Base-by-base conservation (phyloP, 2,888 invertebrate genomes). In the Oasisia sp. region DNA sequence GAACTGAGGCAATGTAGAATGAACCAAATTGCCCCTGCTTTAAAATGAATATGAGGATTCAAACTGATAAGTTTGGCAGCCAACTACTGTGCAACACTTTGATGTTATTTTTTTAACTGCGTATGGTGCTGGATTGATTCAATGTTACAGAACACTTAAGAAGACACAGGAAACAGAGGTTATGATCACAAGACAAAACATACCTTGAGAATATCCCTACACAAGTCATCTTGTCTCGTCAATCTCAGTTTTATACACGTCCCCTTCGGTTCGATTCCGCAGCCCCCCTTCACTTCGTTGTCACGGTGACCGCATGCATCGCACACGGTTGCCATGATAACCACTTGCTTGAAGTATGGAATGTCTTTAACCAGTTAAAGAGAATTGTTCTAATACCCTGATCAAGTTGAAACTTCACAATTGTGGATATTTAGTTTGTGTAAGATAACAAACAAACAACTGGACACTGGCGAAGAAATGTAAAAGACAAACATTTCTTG, bases 311-410 rank as follows among this genome's bases (percentile, higher is more conserved):
- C 99, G 96, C 99, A 99, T 0, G 96, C 96, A 32, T 99, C 99
- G 96, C 99, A 99, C 0, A 97, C 97, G 0, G 99, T 99, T 0
- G 99, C 99, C 99, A 99, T 99, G 93, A 99, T 98, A 0, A 99
- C 98, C 9, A 96, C 98, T 96, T 99, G 98, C 96, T 99, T 99
- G 96, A 99, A 99, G 96, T 99, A 98, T 0, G 99, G 99, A 95
- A 99, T 98, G 94, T 98, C 97, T 97, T 95, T 19, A 19, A 74
- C 74, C 14, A 27, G 74, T 74, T 74, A 74, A 74, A 74, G 74
- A 50, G 12, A 50, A 50, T 7, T 50, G 50, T 50, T 50, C 50
- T 50, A 50, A 50, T 50, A 14, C 9, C 14, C 50, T 12, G 50
- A 12, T 50, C 50, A 14, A 50, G 50, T 14, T 50, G 50, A 50